phyloP scores from a whole-genome alignment of 2,113 vertebrate genomes.

The Hemichromis elongatus region DNA sequence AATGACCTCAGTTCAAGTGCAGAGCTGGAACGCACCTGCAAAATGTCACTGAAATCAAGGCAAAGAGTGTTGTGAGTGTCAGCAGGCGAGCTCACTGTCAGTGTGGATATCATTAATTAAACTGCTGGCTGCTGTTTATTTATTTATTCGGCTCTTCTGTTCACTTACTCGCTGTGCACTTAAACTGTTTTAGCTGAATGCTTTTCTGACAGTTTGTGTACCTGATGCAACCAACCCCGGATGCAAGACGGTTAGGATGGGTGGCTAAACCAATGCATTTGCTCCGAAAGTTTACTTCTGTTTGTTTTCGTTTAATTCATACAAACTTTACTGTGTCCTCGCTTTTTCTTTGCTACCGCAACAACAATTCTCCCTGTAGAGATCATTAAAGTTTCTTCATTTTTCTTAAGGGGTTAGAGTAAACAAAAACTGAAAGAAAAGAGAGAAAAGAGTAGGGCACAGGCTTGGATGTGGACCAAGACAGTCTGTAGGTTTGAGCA shows the following conservation, averaged over 20 bases:
- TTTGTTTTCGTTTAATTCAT: neutral
- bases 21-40: neutral
- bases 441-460: neutral
- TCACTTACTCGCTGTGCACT: neutral
- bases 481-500: neutral
- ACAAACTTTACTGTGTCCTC: neutral
- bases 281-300: neutral
- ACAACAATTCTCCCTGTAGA: constrained; percentile 12
- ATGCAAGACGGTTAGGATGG: neutral
- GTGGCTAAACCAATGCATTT: neutral
- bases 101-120: constrained; percentile 2
- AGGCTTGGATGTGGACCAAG: constrained; percentile 10
- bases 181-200: neutral
- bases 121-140: neutral
- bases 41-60: neutral
- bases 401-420: neutral
- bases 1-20: neutral
- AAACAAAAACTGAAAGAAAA: neutral
- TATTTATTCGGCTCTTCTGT: neutral
- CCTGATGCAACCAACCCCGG: fast-evolving
- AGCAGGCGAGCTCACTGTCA: neutral
- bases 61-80: neutral
- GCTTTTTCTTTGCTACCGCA: neutral
- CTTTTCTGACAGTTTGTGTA: neutral
- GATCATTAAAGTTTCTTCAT: constrained; percentile 24